Percentiles rank a stretch among this genome's conserved stretches.
These are phyloP conservation scores for Lucilia cuprina DNA, from an alignment of 1,140 invertebrate genomes.

Conservation along the genomic window DNA sequence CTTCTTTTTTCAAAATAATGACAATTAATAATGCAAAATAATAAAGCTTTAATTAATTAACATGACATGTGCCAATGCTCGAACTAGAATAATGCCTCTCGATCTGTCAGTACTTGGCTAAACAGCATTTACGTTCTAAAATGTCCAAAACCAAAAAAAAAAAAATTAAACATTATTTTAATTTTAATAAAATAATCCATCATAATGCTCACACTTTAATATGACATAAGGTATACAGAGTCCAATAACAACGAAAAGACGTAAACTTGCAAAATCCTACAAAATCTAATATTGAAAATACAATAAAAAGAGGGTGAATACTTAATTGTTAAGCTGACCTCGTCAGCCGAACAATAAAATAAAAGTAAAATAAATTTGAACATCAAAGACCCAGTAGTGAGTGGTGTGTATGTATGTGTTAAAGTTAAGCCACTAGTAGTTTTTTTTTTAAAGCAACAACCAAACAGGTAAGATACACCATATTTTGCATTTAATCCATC, in stretches of 20 bases:
- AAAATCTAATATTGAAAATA: neutral
- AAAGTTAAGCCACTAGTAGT: slow-evolving; percentile 30
- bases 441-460: neutral
- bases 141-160: neutral
- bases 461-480: slow-evolving; percentile 7
- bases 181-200: slow-evolving; percentile 40
- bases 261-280: neutral
- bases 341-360: neutral
- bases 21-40: neutral
- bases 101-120: neutral
- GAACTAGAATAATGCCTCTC: neutral
- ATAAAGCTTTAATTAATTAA: neutral
- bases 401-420: neutral
- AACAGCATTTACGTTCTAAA: neutral
- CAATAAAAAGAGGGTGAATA: neutral
- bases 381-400: too few species aligned
- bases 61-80: neutral
- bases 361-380: slow-evolving; percentile 8
- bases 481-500: slow-evolving; percentile 24
- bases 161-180: slow-evolving; percentile 34
- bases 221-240: slow-evolving; percentile 7
- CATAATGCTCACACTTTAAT: slow-evolving; percentile 40
- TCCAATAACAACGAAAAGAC: neutral
- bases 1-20: neutral
- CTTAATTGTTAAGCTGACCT: neutral